Percentiles rank a stretch among this genome's conserved stretches.
Evolutionary conservation across 2,888 invertebrate species (phyloP).

Genomic region (Drosophila nr. fundita): DNA sequence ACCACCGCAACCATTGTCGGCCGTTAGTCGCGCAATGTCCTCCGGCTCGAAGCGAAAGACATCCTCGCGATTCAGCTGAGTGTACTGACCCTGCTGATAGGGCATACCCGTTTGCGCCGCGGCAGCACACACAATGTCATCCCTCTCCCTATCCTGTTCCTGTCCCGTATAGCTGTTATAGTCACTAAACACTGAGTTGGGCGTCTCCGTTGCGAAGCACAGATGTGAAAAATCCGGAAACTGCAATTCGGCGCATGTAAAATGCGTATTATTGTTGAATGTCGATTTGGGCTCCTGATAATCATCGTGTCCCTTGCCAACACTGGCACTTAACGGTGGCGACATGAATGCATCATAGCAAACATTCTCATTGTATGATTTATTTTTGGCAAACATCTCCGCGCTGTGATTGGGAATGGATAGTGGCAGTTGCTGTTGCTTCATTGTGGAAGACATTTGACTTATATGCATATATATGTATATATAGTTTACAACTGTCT

Average conservation of each 20-base stretch:
- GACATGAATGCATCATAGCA: slow-evolving; percentile 70
- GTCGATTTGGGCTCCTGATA: slow-evolving; percentile 62
- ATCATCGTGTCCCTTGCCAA: slow-evolving; percentile 33
- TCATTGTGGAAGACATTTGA: slow-evolving; percentile 75
- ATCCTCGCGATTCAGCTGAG: slow-evolving; percentile 77
- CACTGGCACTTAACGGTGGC: slow-evolving; percentile 77
- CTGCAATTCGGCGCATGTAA: slow-evolving; percentile 72
- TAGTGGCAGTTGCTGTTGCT: slow-evolving; percentile 63
- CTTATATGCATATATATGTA: neutral
- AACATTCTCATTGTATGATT: slow-evolving; percentile 27
- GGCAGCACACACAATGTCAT: slow-evolving; percentile 66
- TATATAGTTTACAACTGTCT: neutral
- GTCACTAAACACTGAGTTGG: slow-evolving; percentile 84
- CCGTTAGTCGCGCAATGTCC: slow-evolving; percentile 84
- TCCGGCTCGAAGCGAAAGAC: slow-evolving; percentile 85
- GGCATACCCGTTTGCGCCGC: slow-evolving; percentile 54
- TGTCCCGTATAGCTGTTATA: slow-evolving; percentile 42
- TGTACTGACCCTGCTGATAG: slow-evolving; percentile 74
- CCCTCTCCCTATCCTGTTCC: slow-evolving; percentile 65
- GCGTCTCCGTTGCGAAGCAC: slow-evolving; percentile 82
- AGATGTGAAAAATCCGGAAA: slow-evolving; percentile 82
- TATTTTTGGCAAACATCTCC: slow-evolving; percentile 48
- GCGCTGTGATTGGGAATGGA: slow-evolving; percentile 58
- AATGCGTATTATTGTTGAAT: slow-evolving; percentile 49
- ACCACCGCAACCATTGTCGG: neutral